phyloP scores from a whole-genome alignment of 1,140 invertebrate species.

The Nymphalis io region DNA sequence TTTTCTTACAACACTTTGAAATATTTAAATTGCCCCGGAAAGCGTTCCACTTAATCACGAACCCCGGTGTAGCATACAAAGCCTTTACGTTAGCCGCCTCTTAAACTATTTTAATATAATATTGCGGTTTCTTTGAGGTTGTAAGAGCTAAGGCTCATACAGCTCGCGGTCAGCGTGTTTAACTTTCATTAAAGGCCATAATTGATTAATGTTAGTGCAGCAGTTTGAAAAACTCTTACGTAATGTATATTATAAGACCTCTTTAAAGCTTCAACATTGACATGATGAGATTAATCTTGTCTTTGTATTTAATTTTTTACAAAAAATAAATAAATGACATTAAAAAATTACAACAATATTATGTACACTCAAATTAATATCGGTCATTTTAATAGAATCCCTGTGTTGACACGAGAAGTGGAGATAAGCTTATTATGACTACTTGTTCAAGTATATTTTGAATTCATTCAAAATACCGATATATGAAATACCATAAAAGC shows the following conservation, averaged over 20 bases:
- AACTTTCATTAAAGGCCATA: slow-evolving; percentile 26
- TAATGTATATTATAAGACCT: neutral
- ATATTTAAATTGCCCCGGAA: slow-evolving; percentile 36
- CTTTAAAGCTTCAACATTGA: neutral
- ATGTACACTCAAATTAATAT: no score
- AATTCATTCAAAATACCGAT: no score
- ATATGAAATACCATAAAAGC: no score
- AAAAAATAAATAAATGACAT: no score
- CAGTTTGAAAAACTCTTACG: neutral
- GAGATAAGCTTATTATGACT: no score
- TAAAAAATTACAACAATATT: no score
- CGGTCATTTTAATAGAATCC: no score
- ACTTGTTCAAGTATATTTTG: no score
- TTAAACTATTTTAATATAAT: slow-evolving; percentile 40
- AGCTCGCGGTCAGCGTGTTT: slow-evolving; percentile 26
- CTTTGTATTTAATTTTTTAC: no score
- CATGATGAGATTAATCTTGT: no score
- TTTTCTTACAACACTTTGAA: slow-evolving; percentile 38
- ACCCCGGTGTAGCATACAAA: slow-evolving; percentile 35
- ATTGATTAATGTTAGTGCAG: slow-evolving; percentile 13
- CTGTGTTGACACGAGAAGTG: no score
- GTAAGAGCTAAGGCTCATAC: slow-evolving; percentile 16
- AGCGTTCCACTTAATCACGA: slow-evolving; percentile 30
- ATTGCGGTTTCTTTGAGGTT: slow-evolving; percentile 34
- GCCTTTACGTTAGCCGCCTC: slow-evolving; percentile 33